phyloP scores from a whole-genome alignment of 2,113 vertebrate species.

The Stigmatopora argus region DNA sequence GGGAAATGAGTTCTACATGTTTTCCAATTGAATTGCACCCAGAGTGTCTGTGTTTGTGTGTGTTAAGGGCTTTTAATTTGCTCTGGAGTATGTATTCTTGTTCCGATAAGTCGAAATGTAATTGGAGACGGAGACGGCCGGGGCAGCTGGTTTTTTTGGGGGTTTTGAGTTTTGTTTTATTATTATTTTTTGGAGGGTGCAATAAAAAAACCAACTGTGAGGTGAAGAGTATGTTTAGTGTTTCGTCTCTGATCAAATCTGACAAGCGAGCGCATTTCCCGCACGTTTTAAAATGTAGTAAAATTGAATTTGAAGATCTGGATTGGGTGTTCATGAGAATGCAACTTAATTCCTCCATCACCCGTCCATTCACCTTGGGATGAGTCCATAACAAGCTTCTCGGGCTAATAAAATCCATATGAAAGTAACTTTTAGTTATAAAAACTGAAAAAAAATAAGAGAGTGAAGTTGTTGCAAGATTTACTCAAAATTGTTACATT shows the following conservation, averaged over 20 bases:
- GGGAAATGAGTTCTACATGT: slow-evolving; percentile 63
- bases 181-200: slow-evolving; percentile 16
- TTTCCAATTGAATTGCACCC: slow-evolving; percentile 62
- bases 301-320: neutral
- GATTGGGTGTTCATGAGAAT: neutral
- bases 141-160: slow-evolving; percentile 62
- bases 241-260: neutral
- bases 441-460: too few species aligned
- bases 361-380: too few species aligned
- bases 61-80: slow-evolving; percentile 73
- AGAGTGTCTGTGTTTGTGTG: slow-evolving; percentile 53
- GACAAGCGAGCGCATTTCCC: neutral
- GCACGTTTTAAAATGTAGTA: neutral
- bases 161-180: slow-evolving; percentile 48
- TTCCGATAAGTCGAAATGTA: slow-evolving; percentile 67
- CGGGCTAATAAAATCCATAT: neutral
- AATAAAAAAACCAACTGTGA: neutral
- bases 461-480: too few species aligned
- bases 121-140: slow-evolving; percentile 67
- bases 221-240: neutral
- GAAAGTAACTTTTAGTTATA: neutral
- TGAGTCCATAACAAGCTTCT: too few species aligned
- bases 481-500: too few species aligned
- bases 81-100: slow-evolving; percentile 65
- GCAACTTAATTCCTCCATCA: too few species aligned